Evolutionary conservation across 2,888 invertebrate genomes (phyloP).

Genomic region (Mythimna loreyi): DNA sequence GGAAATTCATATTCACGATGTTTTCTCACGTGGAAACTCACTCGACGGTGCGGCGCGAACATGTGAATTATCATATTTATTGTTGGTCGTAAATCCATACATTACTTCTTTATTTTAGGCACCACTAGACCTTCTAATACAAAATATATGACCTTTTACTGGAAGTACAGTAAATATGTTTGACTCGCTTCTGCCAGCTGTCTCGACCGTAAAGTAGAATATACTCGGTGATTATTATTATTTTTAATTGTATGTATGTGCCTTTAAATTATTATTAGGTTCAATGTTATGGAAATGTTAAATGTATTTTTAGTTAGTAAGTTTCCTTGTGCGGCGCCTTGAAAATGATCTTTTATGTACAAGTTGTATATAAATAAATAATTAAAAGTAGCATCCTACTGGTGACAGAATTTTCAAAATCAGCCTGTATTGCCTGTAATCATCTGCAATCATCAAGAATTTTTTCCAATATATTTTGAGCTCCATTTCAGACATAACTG

Average conservation of each 20-base stretch:
- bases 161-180: constrained; percentile 1
- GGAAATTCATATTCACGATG: constrained; percentile 65
- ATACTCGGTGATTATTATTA: too few relatives aligned
- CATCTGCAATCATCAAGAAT: background rate
- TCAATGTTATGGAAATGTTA: too few relatives aligned
- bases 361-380: too few relatives aligned
- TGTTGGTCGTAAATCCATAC: constrained; percentile 64
- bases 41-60: constrained; percentile 64
- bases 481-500: background rate
- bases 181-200: too few relatives aligned
- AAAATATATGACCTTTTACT: constrained; percentile 34
- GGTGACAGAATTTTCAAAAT: too few relatives aligned
- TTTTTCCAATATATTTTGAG: background rate
- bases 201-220: too few relatives aligned
- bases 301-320: too few relatives aligned
- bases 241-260: too few relatives aligned
- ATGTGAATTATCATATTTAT: constrained; percentile 76
- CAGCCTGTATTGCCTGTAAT: background rate
- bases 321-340: too few relatives aligned
- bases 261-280: too few relatives aligned
- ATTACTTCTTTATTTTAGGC: constrained; percentile 48
- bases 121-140: constrained; percentile 20
- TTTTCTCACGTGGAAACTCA: constrained; percentile 67
- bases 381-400: too few relatives aligned
- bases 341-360: too few relatives aligned